Evolutionary conservation across 2,797 vertebrate genomes (phyloP).

Genomic region (Sebastiscus tertius): DNA sequence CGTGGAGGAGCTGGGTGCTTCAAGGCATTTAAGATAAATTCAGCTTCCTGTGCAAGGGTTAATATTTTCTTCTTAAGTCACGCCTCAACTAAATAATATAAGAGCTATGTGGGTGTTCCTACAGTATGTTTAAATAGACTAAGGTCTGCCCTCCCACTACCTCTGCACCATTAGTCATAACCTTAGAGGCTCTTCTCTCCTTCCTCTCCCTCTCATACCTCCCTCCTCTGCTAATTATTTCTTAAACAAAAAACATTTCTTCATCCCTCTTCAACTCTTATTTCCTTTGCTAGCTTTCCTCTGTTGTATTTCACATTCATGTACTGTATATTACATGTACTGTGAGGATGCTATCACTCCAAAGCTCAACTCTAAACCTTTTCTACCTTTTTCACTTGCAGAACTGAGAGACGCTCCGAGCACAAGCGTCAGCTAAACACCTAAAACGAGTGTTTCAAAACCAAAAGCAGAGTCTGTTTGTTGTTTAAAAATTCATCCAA

Average conservation of each 20-base stretch:
- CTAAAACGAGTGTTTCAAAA: background rate
- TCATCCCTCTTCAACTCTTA: background rate
- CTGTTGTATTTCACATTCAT: background rate
- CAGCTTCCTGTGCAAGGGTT: background rate
- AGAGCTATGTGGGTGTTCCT: conserved; percentile 38
- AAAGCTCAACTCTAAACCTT: background rate
- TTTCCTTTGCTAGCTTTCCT: background rate
- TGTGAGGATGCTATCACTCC: background rate
- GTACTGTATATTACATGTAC: background rate
- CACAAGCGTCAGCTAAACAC: background rate
- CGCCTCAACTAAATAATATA: conserved; percentile 20
- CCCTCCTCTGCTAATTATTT: conserved; percentile 19
- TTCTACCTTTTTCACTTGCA: background rate
- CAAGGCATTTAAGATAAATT: background rate
- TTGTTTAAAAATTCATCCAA: conserved; percentile 23
- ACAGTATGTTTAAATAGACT: conserved; percentile 40
- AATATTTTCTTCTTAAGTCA: conserved; percentile 21
- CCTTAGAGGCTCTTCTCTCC: conserved; percentile 33
- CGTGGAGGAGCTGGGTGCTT: background rate
- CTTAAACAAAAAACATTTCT: background rate
- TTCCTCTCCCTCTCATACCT: background rate
- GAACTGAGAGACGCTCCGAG: background rate
- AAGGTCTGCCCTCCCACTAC: conserved; percentile 37
- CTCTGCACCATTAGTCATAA: conserved; percentile 65
- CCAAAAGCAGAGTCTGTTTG: conserved; percentile 4